Conservation (phyloP, 2,797 vertebrate species). For the Chaunax sp. region DNA sequence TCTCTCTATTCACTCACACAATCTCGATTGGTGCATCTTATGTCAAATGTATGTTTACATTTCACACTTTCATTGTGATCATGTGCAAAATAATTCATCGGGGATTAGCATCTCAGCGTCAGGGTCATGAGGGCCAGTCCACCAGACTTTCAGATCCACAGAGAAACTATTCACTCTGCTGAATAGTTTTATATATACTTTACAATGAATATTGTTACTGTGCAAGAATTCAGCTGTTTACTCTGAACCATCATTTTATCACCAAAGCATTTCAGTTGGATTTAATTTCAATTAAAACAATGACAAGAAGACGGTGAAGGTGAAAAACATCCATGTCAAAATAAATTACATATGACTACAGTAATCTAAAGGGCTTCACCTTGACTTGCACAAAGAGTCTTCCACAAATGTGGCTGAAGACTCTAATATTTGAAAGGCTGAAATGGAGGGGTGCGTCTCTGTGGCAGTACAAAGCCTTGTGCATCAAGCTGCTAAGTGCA, state of each 20-base stretch:
- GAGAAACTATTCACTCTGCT: not conserved
- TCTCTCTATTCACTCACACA: not conserved
- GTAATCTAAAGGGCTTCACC: constrained; percentile 4
- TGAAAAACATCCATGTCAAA: not conserved
- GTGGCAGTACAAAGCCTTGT: too few species aligned
- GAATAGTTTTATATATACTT: not conserved
- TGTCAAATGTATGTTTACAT: not conserved
- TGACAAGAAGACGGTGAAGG: not conserved
- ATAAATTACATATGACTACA: constrained; percentile 3
- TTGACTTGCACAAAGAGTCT: constrained; percentile 14
- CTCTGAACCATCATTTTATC: not conserved
- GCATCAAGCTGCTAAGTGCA: too few species aligned
- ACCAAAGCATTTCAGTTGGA: too few species aligned
- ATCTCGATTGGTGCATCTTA: constrained; percentile 6
- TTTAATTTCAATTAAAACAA: too few species aligned
- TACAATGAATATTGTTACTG: not conserved
- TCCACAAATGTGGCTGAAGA: too few species aligned
- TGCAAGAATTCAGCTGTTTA: not conserved
- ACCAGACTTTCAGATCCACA: constrained; percentile 4
- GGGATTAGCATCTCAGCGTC: not conserved
- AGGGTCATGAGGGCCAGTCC: not conserved
- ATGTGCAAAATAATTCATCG: not conserved
- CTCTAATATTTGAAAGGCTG: too few species aligned
- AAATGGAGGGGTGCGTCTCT: too few species aligned
- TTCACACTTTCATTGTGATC: constrained; percentile 1